These are phyloP conservation scores for Pitta sordida DNA, from an alignment of 2,113 vertebrate species.

Conservation along the genomic window DNA sequence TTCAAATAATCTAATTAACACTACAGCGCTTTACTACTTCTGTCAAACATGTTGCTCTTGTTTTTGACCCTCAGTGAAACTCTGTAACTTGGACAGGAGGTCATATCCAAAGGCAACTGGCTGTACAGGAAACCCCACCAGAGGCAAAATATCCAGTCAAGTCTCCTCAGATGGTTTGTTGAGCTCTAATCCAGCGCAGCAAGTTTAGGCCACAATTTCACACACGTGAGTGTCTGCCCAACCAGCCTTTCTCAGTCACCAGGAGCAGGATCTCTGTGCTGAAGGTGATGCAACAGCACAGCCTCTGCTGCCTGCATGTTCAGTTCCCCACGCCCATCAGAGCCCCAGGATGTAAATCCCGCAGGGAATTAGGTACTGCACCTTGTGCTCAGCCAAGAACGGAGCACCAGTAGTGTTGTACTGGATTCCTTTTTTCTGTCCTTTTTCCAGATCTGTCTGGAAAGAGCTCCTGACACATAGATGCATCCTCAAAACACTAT, in stretches of 20 bases:
- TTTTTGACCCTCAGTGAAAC: not conserved
- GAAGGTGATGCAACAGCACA: not conserved
- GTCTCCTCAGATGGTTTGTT: not conserved
- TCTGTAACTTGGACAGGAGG: not conserved
- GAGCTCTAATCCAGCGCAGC: not conserved
- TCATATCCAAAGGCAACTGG: not conserved
- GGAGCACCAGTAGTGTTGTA: accelerated
- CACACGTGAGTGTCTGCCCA: not conserved
- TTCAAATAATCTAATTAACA: not conserved
- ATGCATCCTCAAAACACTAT: not conserved
- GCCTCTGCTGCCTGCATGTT: not conserved
- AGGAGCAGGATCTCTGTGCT: not conserved
- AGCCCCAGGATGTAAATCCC: not conserved
- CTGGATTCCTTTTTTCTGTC: not conserved
- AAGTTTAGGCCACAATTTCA: not conserved
- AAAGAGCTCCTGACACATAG: not conserved
- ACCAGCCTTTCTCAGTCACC: not conserved
- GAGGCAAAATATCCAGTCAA: not conserved
- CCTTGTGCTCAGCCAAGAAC: not conserved
- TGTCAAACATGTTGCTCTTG: not conserved
- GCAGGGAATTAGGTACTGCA: not conserved
- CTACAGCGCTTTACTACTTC: not conserved
- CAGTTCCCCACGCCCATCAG: too few species aligned
- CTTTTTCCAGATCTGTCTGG: not conserved
- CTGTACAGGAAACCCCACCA: not conserved